phyloP scores from a whole-genome alignment of 2,797 vertebrate genomes.

The Vireo griseus region DNA sequence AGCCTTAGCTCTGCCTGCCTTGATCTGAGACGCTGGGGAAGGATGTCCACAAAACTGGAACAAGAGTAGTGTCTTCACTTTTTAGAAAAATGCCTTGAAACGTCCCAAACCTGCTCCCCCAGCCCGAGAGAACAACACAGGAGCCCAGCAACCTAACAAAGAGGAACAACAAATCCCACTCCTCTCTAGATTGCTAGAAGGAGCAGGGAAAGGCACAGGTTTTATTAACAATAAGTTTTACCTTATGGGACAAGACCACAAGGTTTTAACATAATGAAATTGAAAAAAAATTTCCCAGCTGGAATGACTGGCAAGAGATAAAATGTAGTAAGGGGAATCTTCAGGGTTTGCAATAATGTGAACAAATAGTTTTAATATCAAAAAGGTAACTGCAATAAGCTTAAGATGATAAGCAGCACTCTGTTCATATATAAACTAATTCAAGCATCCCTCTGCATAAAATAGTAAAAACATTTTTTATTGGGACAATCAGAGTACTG shows the following conservation, averaged over 20 bases:
- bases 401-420: not conserved
- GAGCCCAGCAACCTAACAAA: not conserved
- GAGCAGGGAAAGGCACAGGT: not conserved
- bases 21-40: not conserved
- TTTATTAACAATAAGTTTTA: not conserved
- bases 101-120: not conserved
- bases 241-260: not conserved
- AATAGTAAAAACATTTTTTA: not conserved
- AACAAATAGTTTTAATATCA: not conserved
- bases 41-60: not conserved
- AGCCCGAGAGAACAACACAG: not conserved
- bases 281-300: not conserved
- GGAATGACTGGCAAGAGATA: not conserved
- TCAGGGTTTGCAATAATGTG: not conserved
- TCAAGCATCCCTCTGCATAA: not conserved
- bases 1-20: constrained; percentile 8
- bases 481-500: not conserved
- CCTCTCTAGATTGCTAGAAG: not conserved
- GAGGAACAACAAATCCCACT: not conserved
- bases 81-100: not conserved
- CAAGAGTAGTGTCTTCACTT: not conserved
- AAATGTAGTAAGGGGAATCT: not conserved
- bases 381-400: not conserved
- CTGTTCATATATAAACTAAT: not conserved
- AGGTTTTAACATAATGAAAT: not conserved